A percentile compares a stretch with the other conserved stretches of the same genome.
Evolutionary conservation across 2,888 invertebrate genomes (phyloP).

Genomic region (Drosophila mettleri): DNA sequence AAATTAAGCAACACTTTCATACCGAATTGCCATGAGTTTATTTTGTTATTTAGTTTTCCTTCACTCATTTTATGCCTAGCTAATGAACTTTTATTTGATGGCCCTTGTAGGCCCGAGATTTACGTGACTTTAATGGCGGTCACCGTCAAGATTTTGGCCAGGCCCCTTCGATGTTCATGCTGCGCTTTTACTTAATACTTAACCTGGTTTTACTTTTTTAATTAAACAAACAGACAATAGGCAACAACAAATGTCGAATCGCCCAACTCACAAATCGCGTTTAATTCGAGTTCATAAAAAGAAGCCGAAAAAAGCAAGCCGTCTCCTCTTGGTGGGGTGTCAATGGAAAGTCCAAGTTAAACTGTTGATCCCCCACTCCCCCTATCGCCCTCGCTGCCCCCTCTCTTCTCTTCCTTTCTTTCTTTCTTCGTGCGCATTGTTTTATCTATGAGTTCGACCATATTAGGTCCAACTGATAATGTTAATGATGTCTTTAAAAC

Average conservation of each 20-base stretch:
- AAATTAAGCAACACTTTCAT: conserved; percentile 35
- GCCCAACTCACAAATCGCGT: conserved; percentile 59
- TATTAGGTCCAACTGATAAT: conserved; percentile 63
- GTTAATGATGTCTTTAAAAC: conserved; percentile 72
- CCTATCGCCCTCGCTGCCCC: neutral
- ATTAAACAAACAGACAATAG: conserved; percentile 54
- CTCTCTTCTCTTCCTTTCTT: neutral
- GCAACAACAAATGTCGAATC: conserved; percentile 43
- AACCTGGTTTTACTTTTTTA: conserved; percentile 73
- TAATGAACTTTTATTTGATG: conserved; percentile 69
- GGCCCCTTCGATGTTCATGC: conserved; percentile 52
- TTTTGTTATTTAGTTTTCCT: conserved; percentile 1
- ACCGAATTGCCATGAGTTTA: conserved; percentile 4
- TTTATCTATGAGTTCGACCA: conserved; percentile 34
- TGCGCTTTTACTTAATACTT: conserved; percentile 72
- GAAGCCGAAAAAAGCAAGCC: conserved; percentile 36
- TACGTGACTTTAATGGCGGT: conserved; percentile 64
- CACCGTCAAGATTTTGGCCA: conserved; percentile 49
- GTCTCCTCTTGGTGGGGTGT: conserved; percentile 51
- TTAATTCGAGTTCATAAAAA: conserved; percentile 68
- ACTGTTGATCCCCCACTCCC: conserved; percentile 33
- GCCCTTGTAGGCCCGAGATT: conserved; percentile 53
- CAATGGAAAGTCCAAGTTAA: conserved; percentile 60
- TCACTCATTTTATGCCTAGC: conserved; percentile 40
- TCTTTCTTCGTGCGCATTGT: neutral